These are phyloP conservation scores for Drosophila micromelanica DNA, from an alignment of 1,140 invertebrate species.

Conservation along the genomic window DNA sequence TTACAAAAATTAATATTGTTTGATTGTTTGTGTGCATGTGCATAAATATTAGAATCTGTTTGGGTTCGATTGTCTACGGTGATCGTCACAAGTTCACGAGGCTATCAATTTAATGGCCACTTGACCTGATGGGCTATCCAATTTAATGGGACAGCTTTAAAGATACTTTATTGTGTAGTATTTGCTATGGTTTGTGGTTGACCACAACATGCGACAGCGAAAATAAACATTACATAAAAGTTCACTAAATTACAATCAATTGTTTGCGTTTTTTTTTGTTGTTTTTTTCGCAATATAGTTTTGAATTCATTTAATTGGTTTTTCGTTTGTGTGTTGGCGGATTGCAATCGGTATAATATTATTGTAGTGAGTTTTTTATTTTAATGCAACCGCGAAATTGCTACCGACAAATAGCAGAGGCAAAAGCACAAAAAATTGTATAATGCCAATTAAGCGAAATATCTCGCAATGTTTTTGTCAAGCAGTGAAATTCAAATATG, in stretches of 20 bases:
- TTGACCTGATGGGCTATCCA: slow-evolving; percentile 12
- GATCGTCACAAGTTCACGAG: not conserved
- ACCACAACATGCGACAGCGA: slow-evolving; percentile 33
- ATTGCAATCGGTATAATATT: slow-evolving; percentile 58
- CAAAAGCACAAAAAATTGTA: slow-evolving; percentile 33
- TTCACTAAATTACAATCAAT: slow-evolving; percentile 58
- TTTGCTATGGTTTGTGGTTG: slow-evolving; percentile 43
- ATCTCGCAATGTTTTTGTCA: slow-evolving; percentile 44
- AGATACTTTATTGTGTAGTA: slow-evolving; percentile 5
- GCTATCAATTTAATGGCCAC: slow-evolving; percentile 31
- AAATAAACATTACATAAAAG: slow-evolving; percentile 45
- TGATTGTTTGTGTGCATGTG: too few relatives aligned
- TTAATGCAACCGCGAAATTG: slow-evolving; percentile 61
- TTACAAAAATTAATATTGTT: too few relatives aligned
- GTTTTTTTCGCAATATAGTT: slow-evolving; percentile 13
- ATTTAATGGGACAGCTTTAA: slow-evolving; percentile 4
- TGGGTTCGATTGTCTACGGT: not conserved
- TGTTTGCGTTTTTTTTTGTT: slow-evolving; percentile 30
- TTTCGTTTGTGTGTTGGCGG: slow-evolving; percentile 11
- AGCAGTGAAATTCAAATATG: slow-evolving; percentile 35
- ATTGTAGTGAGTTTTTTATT: slow-evolving; percentile 34
- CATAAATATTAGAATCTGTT: too few relatives aligned
- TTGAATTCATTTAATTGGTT: slow-evolving; percentile 71
- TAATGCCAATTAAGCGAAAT: slow-evolving; percentile 71
- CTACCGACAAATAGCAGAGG: slow-evolving; percentile 25